Evolutionary conservation across 1,140 invertebrate genomes (phyloP).

Genomic region (Brachionus sp.): DNA sequence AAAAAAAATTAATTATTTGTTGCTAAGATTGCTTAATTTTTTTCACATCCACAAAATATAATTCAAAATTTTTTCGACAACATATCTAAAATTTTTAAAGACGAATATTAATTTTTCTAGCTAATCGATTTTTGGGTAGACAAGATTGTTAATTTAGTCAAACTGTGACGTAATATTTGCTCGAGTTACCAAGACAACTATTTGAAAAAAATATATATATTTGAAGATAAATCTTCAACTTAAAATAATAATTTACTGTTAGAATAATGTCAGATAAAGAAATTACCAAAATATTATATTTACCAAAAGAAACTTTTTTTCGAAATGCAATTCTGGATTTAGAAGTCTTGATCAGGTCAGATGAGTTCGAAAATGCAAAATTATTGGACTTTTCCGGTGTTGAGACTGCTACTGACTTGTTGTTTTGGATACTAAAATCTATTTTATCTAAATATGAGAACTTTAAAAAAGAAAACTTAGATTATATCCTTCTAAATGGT

Average conservation of each 20-base stretch:
- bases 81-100: too few species aligned
- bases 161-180: neutral
- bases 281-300: neutral
- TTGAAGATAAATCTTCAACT: neutral
- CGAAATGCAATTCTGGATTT: neutral
- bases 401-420: neutral
- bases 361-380: neutral
- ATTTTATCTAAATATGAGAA: neutral
- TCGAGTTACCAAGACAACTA: neutral
- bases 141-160: neutral
- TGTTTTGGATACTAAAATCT: neutral
- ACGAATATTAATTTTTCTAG: neutral
- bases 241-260: neutral
- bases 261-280: neutral
- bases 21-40: too few species aligned
- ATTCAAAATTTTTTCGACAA: too few species aligned
- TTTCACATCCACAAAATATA: too few species aligned
- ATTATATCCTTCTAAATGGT: neutral
- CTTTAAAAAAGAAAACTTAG: neutral
- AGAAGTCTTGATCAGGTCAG: neutral
- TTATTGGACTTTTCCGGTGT: neutral
- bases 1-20: too few species aligned
- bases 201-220: neutral
- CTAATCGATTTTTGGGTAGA: neutral
- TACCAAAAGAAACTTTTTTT: neutral